Percentiles rank a stretch among this genome's conserved stretches.
These are phyloP conservation scores for Aphodius granarius DNA, from an alignment of 2,888 invertebrate genomes.

Conservation along the genomic window DNA sequence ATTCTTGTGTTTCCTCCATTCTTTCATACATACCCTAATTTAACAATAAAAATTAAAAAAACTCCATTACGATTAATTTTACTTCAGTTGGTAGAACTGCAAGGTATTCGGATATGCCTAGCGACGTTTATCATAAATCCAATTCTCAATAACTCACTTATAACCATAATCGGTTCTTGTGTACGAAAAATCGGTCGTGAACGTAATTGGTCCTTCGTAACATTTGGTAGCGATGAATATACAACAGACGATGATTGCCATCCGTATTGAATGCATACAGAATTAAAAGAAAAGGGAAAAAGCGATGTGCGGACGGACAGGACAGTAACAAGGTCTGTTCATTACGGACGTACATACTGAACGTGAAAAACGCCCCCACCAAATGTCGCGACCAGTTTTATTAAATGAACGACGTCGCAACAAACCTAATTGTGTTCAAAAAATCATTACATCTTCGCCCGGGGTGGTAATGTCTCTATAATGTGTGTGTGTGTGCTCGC, in stretches of 20 bases:
- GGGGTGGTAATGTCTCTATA: constrained; percentile 50
- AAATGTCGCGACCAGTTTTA: constrained; percentile 43
- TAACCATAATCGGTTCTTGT: background rate
- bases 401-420: constrained; percentile 50
- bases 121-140: background rate
- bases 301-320: background rate
- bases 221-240: background rate
- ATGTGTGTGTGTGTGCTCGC: constrained; percentile 39
- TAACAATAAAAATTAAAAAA: too few species aligned
- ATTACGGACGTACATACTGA: constrained; percentile 15
- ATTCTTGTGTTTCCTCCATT: too few species aligned
- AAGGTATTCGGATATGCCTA: background rate
- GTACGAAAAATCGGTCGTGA: background rate
- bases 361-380: constrained; percentile 29
- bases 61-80: too few species aligned
- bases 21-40: too few species aligned
- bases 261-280: background rate
- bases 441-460: constrained; percentile 54
- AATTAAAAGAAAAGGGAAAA: background rate
- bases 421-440: constrained; percentile 56
- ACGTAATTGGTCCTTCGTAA: background rate
- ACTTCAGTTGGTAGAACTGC: too few species aligned
- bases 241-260: background rate
- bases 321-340: constrained; percentile 6
- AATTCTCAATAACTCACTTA: background rate